These are phyloP conservation scores for Raillietiella orientalis DNA, from an alignment of 2,888 invertebrate genomes.

Conservation along the genomic window DNA sequence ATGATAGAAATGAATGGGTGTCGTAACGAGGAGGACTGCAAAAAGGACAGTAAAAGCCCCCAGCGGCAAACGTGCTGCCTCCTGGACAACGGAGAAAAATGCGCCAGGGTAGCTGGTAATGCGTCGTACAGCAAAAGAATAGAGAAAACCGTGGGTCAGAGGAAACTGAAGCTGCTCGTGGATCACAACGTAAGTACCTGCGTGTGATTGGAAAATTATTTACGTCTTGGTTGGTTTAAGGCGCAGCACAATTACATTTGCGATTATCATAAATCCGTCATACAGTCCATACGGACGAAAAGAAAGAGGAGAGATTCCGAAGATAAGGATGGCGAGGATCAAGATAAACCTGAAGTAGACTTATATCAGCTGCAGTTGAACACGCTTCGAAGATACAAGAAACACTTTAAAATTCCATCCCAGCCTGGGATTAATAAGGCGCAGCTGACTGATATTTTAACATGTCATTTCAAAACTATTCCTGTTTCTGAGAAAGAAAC, in stretches of 20 bases:
- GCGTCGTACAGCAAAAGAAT: constrained; percentile 89
- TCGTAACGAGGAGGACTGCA: too few relatives aligned
- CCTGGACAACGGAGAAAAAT: constrained; percentile 44
- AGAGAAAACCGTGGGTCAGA: constrained; percentile 73
- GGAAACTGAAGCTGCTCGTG: constrained; percentile 54
- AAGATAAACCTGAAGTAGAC: constrained; percentile 57
- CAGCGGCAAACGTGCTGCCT: constrained; percentile 72
- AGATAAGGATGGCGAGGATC: constrained; percentile 23
- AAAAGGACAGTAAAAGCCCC: constrained; percentile 46
- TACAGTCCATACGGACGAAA: constrained; percentile 76
- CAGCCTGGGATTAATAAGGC: constrained; percentile 76
- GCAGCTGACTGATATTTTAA: constrained; percentile 76
- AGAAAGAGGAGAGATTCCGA: constrained; percentile 56
- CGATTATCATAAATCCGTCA: constrained; percentile 79
- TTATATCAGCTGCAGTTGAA: constrained; percentile 72
- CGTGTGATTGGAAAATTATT: neutral
- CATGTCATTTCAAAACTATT: constrained; percentile 81
- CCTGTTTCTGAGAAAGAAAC: constrained; percentile 83
- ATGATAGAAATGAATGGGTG: too few relatives aligned
- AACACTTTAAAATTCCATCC: constrained; percentile 67
- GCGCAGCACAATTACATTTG: constrained; percentile 85
- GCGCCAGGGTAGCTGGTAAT: constrained; percentile 58
- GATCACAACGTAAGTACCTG: constrained; percentile 37
- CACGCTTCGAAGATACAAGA: constrained; percentile 70
- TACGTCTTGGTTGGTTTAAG: constrained; percentile 17